Conservation (phyloP, 2,888 invertebrate genomes). For the Ormyrus rosae region DNA sequence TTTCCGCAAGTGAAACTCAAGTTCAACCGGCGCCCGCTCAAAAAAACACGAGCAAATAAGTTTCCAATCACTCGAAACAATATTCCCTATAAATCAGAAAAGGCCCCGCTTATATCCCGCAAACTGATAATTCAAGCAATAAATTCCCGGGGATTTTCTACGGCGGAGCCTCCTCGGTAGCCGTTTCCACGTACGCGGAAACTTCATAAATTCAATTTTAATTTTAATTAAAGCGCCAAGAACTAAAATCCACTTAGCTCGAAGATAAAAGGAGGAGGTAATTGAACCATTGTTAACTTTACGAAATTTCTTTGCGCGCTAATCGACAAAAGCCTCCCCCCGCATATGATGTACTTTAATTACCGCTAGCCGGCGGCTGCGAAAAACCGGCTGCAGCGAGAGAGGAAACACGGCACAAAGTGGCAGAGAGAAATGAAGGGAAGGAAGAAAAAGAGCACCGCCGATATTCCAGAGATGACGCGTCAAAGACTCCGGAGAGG, state of each 20-base stretch:
- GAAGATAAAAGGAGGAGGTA: slow-evolving; percentile 30
- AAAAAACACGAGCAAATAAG: neutral
- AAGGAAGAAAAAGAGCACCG: too few relatives aligned
- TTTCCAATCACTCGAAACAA: slow-evolving; percentile 22
- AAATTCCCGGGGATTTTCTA: slow-evolving; percentile 10
- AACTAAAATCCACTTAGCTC: slow-evolving; percentile 21
- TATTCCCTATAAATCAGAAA: neutral
- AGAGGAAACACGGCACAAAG: too few relatives aligned
- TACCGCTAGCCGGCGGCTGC: too few relatives aligned
- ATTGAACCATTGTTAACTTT: slow-evolving; percentile 35
- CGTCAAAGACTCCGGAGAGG: too few relatives aligned
- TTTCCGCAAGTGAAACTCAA: neutral
- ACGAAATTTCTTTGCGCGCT: slow-evolving; percentile 31
- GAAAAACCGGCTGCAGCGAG: too few relatives aligned
- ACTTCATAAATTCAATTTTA: slow-evolving; percentile 40
- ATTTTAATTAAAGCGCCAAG: slow-evolving; percentile 41
- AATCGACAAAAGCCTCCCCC: too few relatives aligned
- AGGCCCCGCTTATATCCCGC: neutral
- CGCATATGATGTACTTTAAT: too few relatives aligned
- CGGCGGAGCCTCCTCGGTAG: neutral
- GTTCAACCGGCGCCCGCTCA: neutral
- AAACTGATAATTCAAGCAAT: slow-evolving; percentile 15
- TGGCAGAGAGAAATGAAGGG: too few relatives aligned
- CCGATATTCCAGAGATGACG: too few relatives aligned
- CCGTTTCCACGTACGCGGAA: neutral